A percentile compares a stretch with the other conserved stretches of the same genome.
phyloP scores from a whole-genome alignment of 2,113 vertebrate genomes.

The Pluvialis apricaria region DNA sequence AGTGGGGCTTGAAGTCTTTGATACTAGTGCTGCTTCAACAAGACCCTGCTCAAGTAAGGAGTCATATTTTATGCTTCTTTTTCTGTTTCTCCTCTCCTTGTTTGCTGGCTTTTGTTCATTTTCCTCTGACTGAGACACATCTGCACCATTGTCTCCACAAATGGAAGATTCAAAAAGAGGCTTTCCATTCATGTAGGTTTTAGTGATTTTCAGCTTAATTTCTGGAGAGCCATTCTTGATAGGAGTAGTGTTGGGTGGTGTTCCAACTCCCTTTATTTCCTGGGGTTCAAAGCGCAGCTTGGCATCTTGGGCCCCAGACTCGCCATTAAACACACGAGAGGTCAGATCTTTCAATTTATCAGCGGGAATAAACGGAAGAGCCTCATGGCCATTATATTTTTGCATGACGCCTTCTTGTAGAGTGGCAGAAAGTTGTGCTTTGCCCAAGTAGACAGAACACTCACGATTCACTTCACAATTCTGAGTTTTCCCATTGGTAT shows the following conservation, averaged over 20 bases:
- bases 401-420: conserved; percentile 88
- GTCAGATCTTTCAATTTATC: conserved; percentile 92
- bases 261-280: conserved; percentile 80
- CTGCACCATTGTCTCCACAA: conserved; percentile 78
- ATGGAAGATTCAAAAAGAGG: conserved; percentile 84
- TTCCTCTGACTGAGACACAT: conserved; percentile 62
- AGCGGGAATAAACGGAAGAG: conserved; percentile 76
- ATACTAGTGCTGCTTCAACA: conserved; percentile 58
- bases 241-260: conserved; percentile 76
- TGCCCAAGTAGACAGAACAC: conserved; percentile 86
- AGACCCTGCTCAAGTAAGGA: conserved; percentile 73
- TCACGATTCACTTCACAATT: conserved; percentile 83
- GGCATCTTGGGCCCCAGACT: conserved; percentile 80
- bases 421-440: conserved; percentile 84
- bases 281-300: conserved; percentile 80
- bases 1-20: conserved; percentile 59
- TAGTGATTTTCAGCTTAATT: conserved; percentile 89
- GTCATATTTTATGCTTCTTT: conserved; percentile 77
- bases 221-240: conserved; percentile 85
- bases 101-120: conserved; percentile 70
- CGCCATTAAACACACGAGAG: conserved; percentile 89
- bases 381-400: conserved; percentile 85
- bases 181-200: conserved; percentile 86
- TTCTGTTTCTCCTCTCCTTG: conserved; percentile 77
- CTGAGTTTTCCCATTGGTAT: conserved; percentile 75